These are phyloP conservation scores for Tarsius wallacei DNA, from an alignment of 2,797 vertebrate species.

Conservation along the genomic window DNA sequence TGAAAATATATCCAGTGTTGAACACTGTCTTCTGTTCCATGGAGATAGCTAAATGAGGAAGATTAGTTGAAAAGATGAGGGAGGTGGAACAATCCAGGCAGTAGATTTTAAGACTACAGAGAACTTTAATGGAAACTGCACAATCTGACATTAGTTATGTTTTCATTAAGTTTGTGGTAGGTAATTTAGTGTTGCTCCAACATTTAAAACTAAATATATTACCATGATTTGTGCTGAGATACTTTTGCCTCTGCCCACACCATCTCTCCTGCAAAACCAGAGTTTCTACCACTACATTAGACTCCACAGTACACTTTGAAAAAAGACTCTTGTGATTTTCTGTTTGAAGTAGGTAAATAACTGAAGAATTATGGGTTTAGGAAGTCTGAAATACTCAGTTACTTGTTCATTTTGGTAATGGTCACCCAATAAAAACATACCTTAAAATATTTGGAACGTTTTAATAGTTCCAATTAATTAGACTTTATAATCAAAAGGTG, in stretches of 20 bases:
- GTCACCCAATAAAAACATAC: background rate
- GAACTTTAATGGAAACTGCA: background rate
- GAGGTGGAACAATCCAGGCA: background rate
- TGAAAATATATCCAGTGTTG: background rate
- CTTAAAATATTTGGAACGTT: background rate
- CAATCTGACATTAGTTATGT: slow-evolving; percentile 22
- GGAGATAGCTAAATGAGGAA: background rate
- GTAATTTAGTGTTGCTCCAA: slow-evolving; percentile 27
- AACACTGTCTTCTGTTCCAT: background rate
- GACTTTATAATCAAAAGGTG: background rate
- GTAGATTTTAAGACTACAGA: background rate
- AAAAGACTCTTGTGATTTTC: slow-evolving; percentile 16
- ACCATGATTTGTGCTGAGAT: slow-evolving; percentile 50
- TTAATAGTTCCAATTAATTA: slow-evolving; percentile 50
- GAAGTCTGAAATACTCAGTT: background rate
- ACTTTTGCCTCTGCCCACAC: background rate
- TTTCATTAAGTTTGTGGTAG: slow-evolving; percentile 49
- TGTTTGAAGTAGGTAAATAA: slow-evolving; percentile 23
- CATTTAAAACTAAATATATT: slow-evolving; percentile 15
- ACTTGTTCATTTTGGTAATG: slow-evolving; percentile 3
- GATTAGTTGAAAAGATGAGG: background rate
- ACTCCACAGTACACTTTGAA: background rate
- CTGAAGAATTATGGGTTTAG: slow-evolving; percentile 7
- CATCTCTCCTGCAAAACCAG: background rate
- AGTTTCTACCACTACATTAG: background rate